phyloP scores from a whole-genome alignment of 1,140 invertebrate genomes.

The Mycetomoellerius zeteki region DNA sequence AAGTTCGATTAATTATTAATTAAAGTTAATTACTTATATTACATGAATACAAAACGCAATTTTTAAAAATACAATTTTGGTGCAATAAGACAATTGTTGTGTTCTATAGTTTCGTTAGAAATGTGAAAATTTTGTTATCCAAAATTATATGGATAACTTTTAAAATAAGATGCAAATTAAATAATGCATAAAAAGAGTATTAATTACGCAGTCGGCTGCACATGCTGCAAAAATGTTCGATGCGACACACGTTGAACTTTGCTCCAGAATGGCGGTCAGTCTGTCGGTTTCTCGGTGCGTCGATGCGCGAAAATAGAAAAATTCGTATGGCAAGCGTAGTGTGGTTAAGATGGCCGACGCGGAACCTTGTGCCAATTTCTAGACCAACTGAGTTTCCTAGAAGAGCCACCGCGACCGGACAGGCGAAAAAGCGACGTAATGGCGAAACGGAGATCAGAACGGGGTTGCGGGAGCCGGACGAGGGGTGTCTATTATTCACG shows the following conservation, averaged over 20 bases:
- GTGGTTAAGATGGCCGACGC: slow-evolving; percentile 65
- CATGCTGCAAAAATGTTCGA: not conserved
- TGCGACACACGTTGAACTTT: slow-evolving; percentile 24
- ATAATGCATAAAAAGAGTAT: slow-evolving; percentile 13
- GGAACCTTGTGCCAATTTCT: slow-evolving; percentile 85
- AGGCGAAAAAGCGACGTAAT: slow-evolving; percentile 51
- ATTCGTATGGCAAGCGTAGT: slow-evolving; percentile 45
- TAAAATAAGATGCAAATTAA: slow-evolving; percentile 16
- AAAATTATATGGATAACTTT: slow-evolving; percentile 13
- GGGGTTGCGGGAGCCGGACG: slow-evolving; percentile 36
- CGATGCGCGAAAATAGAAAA: slow-evolving; percentile 64
- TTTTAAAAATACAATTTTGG: not conserved
- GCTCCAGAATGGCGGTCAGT: slow-evolving; percentile 21
- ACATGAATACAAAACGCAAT: not conserved
- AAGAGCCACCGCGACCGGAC: slow-evolving; percentile 68
- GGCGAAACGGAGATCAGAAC: slow-evolving; percentile 6
- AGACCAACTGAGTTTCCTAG: slow-evolving; percentile 76
- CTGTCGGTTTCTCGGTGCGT: slow-evolving; percentile 18
- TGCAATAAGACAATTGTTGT: too few relatives aligned
- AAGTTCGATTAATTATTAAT: too few relatives aligned
- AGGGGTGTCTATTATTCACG: slow-evolving; percentile 84
- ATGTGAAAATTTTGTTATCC: not conserved
- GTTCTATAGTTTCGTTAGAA: not conserved
- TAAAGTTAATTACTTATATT: not conserved
- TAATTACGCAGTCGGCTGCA: slow-evolving; percentile 1